Evolutionary conservation across 2,113 vertebrate species (phyloP), one percentile per base, ranked within the genome.

Genomic region (Oncorhynchus keta): DNA sequence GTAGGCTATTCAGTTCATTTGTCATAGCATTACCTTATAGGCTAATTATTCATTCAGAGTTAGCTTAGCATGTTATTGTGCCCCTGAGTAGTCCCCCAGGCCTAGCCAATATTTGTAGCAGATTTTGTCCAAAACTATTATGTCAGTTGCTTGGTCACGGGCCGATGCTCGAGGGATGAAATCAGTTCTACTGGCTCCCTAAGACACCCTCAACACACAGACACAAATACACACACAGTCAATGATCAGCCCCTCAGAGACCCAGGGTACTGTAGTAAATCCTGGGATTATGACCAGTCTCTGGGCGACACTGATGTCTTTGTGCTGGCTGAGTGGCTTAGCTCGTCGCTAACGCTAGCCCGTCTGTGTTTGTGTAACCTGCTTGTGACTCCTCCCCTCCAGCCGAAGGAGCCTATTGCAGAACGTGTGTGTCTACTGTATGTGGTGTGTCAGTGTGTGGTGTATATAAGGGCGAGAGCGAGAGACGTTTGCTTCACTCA

Each of bases 261-360:
- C 67, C 62, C 32, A 62, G 80, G 85, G 85, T 83, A 83, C 84
- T 83, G 77, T 71, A 67, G 72, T 83, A 87, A 90, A 86, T 78
- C 82, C 74, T 26, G 70, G 84, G 87, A 89, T 88, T 86, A 88
- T 66, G 73, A 64, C 72, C 80, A 78, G 81, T 87, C 78, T 74
- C 48, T 82, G 85, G 39, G 84, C 75, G 64, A 72, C 81, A 85
- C 81, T 78, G 80, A 84, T 79, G 73, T 75, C 79, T 81, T 72
- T 88, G 73, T 84, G 78, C 87, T 87, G 77, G 70, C 81, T 70
- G 75, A 73, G 67, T 35, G 83, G 55, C 48, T 68, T 71, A 77
- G 76, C 75, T 78, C 80, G 48, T 81, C 79, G 28, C 65, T 64
- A 82, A 65, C 13, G 18, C 39, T 11, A 55, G 74, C 16, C 71